A percentile compares a stretch with the other conserved stretches of the same genome.
These are phyloP conservation scores for Pomacea canaliculata DNA, from an alignment of 2,888 invertebrate species.

Conservation along the genomic window DNA sequence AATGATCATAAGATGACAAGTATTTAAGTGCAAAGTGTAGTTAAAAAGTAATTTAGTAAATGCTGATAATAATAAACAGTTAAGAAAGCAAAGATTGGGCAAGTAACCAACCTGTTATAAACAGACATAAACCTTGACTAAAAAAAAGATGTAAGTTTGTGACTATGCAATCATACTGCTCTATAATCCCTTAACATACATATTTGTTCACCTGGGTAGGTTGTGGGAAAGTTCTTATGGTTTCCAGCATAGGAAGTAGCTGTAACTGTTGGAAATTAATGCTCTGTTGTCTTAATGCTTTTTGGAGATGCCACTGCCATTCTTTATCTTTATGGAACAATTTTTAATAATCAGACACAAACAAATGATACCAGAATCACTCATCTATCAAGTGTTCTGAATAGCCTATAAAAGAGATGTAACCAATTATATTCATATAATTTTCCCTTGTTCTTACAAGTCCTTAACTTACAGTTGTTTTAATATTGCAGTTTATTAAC, in stretches of 20 bases:
- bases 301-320: slow-evolving; percentile 41
- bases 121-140: too few relatives aligned
- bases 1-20: too few relatives aligned
- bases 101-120: too few relatives aligned
- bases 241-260: slow-evolving; percentile 24
- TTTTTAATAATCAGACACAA: not conserved
- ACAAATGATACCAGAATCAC: slow-evolving; percentile 2
- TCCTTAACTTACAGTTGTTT: too few relatives aligned
- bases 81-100: not conserved
- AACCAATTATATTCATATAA: too few relatives aligned
- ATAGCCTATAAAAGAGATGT: too few relatives aligned
- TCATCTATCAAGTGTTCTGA: too few relatives aligned
- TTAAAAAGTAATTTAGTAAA: not conserved
- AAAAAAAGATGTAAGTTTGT: too few relatives aligned
- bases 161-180: too few relatives aligned
- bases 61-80: not conserved
- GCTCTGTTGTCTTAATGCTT: slow-evolving; percentile 32
- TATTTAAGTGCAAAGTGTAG: not conserved
- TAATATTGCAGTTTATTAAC: too few relatives aligned
- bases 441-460: too few relatives aligned
- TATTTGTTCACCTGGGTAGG: slow-evolving; percentile 35
- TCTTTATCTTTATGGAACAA: slow-evolving; percentile 38
- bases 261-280: slow-evolving; percentile 35
- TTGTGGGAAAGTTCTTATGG: slow-evolving; percentile 21
- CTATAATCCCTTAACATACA: not conserved